Base-by-base conservation (phyloP, 2,888 invertebrate species). In the Oxyteleia sp. region DNA sequence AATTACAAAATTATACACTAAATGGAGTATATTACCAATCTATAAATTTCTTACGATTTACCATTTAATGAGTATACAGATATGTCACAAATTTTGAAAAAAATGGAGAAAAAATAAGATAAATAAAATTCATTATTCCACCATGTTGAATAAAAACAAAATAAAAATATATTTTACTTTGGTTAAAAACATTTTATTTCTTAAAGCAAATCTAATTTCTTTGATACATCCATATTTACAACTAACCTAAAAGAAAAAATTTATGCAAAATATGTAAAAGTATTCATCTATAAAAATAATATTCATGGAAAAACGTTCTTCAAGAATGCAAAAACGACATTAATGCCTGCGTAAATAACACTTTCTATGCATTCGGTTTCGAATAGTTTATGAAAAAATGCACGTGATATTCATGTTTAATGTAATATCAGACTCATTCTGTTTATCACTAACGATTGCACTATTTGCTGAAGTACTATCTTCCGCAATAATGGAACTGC, bases 391-490 rank as follows among this genome's bases (percentile, higher is more conserved):
- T 47, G 55, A 61, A 79, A 76, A 76, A 79, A 79, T 79, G 79
- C 79, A 79, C 55, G 71, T 63, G 63, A 79, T 71, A 64, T 63
- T 79, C 71, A 66, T 72, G 71, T 71, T 59, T 38, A 71, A 69
- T 71, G 64, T 72, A 71, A 69, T 71, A 79, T 79, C 79, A 78
- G 78, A 78, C 78, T 78, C 69, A 79, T 79, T 74, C 53, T 57
- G 64, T 71, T 80, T 66, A 72, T 64, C 32, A 68, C 57, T 72
- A 80, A 72, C 57, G 72, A 80, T 80, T 66, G 80, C 72, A 72
- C 80, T 49, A 80, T 57, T 71, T 64, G 57, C 80, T 72, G 41
- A 80, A 72, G 80, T 80, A 80, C 80, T 80, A 72, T 72, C 80
- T 57, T 69, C 72, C 59, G 57, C 66, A 80, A 45, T 57, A 79